Base-by-base conservation (phyloP, 2,113 vertebrate species). In the Rissa tridactyla region DNA sequence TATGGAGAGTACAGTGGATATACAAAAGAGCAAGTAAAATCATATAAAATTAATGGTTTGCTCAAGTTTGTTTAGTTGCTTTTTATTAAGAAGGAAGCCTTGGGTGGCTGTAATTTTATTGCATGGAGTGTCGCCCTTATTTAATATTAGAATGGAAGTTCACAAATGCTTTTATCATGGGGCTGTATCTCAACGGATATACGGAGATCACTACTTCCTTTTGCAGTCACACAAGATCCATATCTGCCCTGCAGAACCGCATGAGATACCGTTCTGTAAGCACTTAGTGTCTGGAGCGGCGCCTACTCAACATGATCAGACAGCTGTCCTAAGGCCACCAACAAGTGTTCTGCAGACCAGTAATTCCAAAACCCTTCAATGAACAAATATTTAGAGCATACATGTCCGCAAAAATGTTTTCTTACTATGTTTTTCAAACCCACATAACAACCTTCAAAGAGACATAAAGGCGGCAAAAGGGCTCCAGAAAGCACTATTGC, bases 311-410 rank as follows among this genome's bases (percentile, higher is more conserved):
- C 75, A 61, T 5, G 29, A 66, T 49, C 71, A 87, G n/a, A 36
- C 92, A 96, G 86, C 82, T 83, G 68, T 68, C 38, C 44, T 57
- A n/a, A 78, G 79, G 76, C 65, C 83, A 81, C 69, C 69, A 78
- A 11, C 70, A 90, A 88, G 65, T 54, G 61, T 52, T 79, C 44
- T 65, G 62, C 32, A 51, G 30, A 79, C 10, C 52, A 79, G 34
- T 2, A 3, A 80, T 60, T 92, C n/a, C 57, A 75, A 78, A 94
- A 36, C 13, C 1, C 65, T 92, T 52, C 44, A 81, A 21, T 29
- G 25, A 94, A 77, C 69, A 96, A 96, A 95, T 92, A 94, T 93
- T 96, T 94, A 95, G 46, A 96, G 32, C 72, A 65, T 55, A 5
- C 20, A 73, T 5, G 44, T 51, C 47, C 71, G n/a, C 46, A 94